Percentiles rank a stretch among this genome's conserved stretches.
Conservation (phyloP, 1,140 invertebrate species). For the Pantala flavescens region DNA sequence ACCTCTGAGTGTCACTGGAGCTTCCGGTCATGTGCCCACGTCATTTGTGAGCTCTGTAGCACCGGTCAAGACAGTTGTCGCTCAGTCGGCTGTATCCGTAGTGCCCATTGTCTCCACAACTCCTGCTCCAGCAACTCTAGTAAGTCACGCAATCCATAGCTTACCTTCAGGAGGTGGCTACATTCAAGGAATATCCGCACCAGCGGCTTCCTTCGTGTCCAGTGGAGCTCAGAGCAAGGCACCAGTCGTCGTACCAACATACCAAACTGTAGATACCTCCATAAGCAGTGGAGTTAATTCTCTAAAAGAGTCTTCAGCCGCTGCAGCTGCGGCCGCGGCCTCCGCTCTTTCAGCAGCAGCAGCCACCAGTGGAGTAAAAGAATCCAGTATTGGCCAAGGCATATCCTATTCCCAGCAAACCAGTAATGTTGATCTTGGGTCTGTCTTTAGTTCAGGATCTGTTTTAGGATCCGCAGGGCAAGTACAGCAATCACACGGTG, state of each 20-base stretch:
- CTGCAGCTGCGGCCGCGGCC: background rate
- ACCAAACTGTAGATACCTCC: background rate
- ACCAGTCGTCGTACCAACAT: background rate
- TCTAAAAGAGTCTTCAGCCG: background rate
- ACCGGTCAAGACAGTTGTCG: too few relatives aligned
- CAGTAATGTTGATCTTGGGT: too few relatives aligned
- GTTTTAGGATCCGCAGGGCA: too few relatives aligned
- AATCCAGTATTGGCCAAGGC: too few relatives aligned
- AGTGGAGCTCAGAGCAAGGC: background rate
- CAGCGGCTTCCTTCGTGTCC: background rate
- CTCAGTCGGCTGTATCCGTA: too few relatives aligned
- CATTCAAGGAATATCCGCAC: background rate
- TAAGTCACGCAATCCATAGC: background rate
- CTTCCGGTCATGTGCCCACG: too few relatives aligned
- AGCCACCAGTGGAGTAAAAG: background rate
- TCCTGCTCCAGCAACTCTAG: background rate
- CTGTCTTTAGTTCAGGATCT: too few relatives aligned
- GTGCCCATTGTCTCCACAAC: background rate
- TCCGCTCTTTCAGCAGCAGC: background rate
- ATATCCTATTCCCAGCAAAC: too few relatives aligned
- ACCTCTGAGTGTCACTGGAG: too few relatives aligned
- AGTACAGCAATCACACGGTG: too few relatives aligned
- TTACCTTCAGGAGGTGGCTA: background rate
- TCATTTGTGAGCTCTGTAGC: too few relatives aligned
- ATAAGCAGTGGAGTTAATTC: background rate